These are phyloP conservation scores for Halesus radiatus DNA, from an alignment of 1,140 invertebrate genomes.

Conservation along the genomic window DNA sequence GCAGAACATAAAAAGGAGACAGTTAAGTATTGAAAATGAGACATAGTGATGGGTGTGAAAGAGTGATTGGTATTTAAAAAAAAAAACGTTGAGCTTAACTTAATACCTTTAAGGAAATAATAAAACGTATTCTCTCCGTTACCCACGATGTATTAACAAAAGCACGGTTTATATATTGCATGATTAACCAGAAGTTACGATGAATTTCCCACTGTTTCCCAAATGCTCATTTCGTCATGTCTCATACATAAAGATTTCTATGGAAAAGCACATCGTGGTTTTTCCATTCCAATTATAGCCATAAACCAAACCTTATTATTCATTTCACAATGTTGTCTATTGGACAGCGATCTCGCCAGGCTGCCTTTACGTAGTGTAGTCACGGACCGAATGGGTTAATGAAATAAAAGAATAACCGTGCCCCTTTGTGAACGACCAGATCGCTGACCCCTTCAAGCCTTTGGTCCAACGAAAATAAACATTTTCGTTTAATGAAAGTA, in stretches of 20 bases:
- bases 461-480: conserved; percentile 17
- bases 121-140: too few species aligned
- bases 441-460: conserved; percentile 27
- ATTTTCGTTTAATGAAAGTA: conserved; percentile 19
- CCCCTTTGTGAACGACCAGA: conserved; percentile 24
- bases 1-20: too few species aligned
- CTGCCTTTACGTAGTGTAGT: conserved; percentile 20
- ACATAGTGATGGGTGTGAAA: too few species aligned
- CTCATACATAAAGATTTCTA: not conserved
- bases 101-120: too few species aligned
- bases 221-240: too few species aligned
- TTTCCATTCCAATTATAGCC: conserved; percentile 13
- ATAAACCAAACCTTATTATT: conserved; percentile 16
- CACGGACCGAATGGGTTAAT: conserved; percentile 45
- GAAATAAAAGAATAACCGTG: conserved; percentile 45
- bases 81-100: too few species aligned
- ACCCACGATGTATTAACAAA: too few species aligned
- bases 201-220: too few species aligned
- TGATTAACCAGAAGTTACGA: too few species aligned
- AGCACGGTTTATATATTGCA: too few species aligned
- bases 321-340: conserved; percentile 27
- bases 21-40: too few species aligned
- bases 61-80: too few species aligned
- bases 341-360: conserved; percentile 2
- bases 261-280: conserved; percentile 17